Base-by-base conservation (phyloP, 2,113 vertebrate species). In the Chaetorhynchus papuensis region DNA sequence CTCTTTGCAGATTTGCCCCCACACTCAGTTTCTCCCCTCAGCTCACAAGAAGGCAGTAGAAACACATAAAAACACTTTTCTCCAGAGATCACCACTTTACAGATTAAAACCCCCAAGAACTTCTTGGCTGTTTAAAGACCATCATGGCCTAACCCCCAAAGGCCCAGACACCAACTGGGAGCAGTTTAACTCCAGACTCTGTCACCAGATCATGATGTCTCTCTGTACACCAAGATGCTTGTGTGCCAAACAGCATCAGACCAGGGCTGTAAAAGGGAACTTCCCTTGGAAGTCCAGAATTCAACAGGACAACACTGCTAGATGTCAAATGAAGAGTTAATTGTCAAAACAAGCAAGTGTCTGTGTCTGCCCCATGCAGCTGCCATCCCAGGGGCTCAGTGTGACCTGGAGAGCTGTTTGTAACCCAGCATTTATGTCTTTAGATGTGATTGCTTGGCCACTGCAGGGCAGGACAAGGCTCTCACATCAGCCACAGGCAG, bases 401-500 rank as follows among this genome's bases (percentile, higher is more conserved):
- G 69, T n/a, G 26, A 31, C 21, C 37, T 59, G 47, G n/a, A 69
- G 6, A 75, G 44, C 57, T 68, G 54, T 83, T 93, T 88, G 44
- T 45, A 78, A 85, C 8, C 10, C 65, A 66, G 33, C 31, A 45
- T 74, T 83, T 64, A 35, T 45, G 49, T 30, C 56, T 70, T 57
- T 31, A 86, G 47, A 56, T 44, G 33, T 1, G 20, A 70, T 30
- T 75, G 17, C 56, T 71, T 35, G 41, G 80, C 47, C 59, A 11
- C 9, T 59, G 44, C 11, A 26, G 42, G 59, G 50, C 44, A 65
- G 49, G 59, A 89, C 49, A 83, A 72, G 26, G 54, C 22, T 68
- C 39, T n/a, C 53, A 45, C 0, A 0, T 63, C 39, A 72, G 12
- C 15, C 45, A 47, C 1, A 10, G 81, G 18, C n/a, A 80, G 28